Conservation (phyloP, 2,797 vertebrate species). For the Otus scops region DNA sequence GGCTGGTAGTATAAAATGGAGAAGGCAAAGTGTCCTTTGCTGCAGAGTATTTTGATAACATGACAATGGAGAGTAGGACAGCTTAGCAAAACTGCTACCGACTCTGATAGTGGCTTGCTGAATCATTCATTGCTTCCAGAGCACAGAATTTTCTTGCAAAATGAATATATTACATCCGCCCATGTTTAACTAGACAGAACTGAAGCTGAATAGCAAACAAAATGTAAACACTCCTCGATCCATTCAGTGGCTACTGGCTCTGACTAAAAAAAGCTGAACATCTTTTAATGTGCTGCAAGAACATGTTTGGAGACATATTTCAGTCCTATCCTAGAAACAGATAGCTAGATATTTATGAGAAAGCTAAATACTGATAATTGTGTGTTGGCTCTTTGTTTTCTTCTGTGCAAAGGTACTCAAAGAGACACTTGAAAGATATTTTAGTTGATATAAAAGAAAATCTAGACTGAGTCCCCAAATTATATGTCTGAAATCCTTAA, state of each 20-base stretch:
- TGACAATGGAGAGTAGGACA: background rate
- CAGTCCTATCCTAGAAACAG: background rate
- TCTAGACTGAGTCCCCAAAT: background rate
- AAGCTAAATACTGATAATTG: background rate
- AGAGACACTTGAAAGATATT: background rate
- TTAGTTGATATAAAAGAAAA: background rate
- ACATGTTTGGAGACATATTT: background rate
- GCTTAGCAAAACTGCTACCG: background rate
- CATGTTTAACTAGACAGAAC: constrained; percentile 36
- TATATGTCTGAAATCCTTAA: background rate
- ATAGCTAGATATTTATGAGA: constrained; percentile 6
- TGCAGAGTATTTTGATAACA: background rate
- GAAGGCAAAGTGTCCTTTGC: background rate
- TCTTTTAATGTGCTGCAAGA: background rate
- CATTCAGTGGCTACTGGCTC: constrained; percentile 20
- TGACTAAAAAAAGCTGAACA: background rate
- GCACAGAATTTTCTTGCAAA: constrained; percentile 36
- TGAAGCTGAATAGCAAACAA: constrained; percentile 27
- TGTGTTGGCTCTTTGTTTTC: background rate
- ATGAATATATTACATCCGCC: constrained; percentile 30
- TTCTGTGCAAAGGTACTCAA: background rate
- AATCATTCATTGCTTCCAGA: constrained; percentile 34
- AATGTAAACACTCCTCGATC: constrained; percentile 50
- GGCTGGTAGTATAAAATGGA: background rate
- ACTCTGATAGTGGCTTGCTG: background rate